Evolutionary conservation across 2,797 vertebrate species (phyloP).

Genomic region (Mormyrops boulengeri): DNA sequence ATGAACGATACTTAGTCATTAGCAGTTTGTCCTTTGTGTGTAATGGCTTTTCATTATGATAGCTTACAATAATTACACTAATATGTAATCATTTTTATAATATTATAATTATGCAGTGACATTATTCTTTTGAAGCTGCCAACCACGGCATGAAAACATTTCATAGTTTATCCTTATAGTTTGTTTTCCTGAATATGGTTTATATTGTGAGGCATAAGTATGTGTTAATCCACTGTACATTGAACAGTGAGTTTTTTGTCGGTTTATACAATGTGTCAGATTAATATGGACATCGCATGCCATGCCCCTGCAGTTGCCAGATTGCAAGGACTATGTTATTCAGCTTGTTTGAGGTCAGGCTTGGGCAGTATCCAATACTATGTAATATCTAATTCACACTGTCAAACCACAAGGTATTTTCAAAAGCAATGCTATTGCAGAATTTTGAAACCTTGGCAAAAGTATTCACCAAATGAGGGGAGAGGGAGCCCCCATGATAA

Average conservation of each 20-base stretch:
- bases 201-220: background rate
- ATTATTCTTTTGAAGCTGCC: background rate
- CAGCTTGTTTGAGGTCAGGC: background rate
- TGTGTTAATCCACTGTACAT: background rate
- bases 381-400: background rate
- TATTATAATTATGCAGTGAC: background rate
- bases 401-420: background rate
- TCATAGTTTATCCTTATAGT: background rate
- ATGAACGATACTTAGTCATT: background rate
- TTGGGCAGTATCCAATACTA: background rate
- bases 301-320: background rate
- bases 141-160: background rate
- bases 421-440: background rate
- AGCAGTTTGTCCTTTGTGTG: background rate
- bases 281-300: background rate
- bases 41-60: background rate
- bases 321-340: background rate
- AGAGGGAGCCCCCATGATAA: background rate
- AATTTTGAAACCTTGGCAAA: background rate
- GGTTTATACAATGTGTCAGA: background rate
- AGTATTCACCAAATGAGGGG: background rate
- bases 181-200: background rate
- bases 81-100: background rate
- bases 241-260: background rate
- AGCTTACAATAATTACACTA: background rate